A percentile compares a stretch with the other conserved stretches of the same genome.
Evolutionary conservation across 2,888 invertebrate species (phyloP).

Genomic region (Parochlus steinenii): DNA sequence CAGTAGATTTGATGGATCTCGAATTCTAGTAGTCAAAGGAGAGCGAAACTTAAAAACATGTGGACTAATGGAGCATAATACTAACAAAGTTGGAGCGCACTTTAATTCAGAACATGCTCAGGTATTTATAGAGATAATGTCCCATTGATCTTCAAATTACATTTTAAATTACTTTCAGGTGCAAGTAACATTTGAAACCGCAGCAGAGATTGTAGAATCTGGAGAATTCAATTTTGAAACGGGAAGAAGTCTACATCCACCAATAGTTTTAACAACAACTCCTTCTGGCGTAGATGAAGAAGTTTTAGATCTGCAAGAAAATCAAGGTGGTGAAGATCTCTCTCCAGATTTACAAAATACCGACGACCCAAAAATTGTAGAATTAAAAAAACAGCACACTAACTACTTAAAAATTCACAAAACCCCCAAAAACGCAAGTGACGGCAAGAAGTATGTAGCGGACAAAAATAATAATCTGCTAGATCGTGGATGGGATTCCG

Average conservation of each 20-base stretch:
- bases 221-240: conserved; percentile 11
- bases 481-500: too few relatives aligned
- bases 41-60: conserved; percentile 61
- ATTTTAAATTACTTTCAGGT: too few relatives aligned
- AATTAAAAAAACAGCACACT: conserved; percentile 17
- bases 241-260: not conserved
- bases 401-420: conserved; percentile 15
- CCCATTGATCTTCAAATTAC: not conserved
- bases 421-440: conserved; percentile 14
- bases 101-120: conserved; percentile 23
- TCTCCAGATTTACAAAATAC: conserved; percentile 16
- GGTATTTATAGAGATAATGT: not conserved
- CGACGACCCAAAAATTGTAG: conserved; percentile 10
- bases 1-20: conserved; percentile 60
- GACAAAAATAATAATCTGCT: conserved; percentile 15
- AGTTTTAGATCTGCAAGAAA: too few relatives aligned
- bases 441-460: conserved; percentile 15
- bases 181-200: conserved; percentile 40
- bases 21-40: conserved; percentile 66
- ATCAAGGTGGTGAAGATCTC: conserved; percentile 18
- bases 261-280: not conserved
- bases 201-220: conserved; percentile 28
- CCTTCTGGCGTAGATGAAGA: conserved; percentile 16
- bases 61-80: conserved; percentile 53
- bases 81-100: conserved; percentile 42